Evolutionary conservation across 1,140 invertebrate species (phyloP).

Genomic region (Brachionus rubens): DNA sequence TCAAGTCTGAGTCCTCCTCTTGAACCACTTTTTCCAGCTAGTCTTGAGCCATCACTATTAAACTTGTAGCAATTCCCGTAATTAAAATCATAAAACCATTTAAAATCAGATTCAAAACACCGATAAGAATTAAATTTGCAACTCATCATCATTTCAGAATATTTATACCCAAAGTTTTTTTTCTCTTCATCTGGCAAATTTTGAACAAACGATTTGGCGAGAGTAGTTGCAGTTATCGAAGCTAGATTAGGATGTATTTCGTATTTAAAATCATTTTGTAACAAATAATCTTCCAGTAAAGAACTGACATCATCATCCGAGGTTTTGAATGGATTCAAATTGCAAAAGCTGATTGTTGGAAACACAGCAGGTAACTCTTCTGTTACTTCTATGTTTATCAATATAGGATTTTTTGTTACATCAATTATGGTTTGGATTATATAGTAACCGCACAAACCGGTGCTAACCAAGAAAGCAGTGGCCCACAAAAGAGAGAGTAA

Average conservation of each 20-base stretch:
- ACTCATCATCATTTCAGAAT: neutral
- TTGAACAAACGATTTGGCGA: neutral
- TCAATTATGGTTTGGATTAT: neutral
- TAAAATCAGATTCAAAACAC: neutral
- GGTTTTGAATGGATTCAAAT: conserved; percentile 38
- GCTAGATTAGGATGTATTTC: neutral
- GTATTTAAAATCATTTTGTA: neutral
- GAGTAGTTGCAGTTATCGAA: neutral
- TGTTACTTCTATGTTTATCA: neutral
- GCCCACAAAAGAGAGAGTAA: neutral
- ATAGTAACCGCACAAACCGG: neutral
- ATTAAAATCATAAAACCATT: conserved; percentile 37
- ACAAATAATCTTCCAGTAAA: neutral
- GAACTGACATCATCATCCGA: neutral
- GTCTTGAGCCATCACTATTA: neutral
- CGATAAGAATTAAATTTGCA: neutral
- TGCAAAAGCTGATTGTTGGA: neutral
- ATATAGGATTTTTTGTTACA: neutral
- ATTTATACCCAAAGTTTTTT: neutral
- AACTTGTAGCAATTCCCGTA: conserved; percentile 35
- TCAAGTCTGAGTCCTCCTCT: conserved; percentile 6
- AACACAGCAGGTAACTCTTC: neutral
- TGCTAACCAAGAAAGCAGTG: neutral
- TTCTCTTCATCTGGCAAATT: neutral
- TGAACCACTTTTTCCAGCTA: conserved; percentile 10